Percentiles rank a stretch among this genome's conserved stretches.
Conservation (phyloP, 2,888 invertebrate species). For the Adelognathus sp. region DNA sequence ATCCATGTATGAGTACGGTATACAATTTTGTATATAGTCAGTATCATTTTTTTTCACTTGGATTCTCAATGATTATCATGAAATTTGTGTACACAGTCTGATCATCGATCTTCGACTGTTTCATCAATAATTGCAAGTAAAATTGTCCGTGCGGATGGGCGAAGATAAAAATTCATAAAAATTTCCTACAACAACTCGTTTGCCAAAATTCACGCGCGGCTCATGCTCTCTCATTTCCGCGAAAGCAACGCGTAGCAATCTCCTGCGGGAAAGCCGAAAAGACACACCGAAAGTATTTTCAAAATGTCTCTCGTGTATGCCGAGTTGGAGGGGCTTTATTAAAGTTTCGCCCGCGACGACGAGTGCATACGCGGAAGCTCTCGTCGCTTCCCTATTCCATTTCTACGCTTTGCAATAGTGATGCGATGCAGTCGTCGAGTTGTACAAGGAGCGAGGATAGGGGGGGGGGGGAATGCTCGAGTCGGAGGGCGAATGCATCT, state of each 20-base stretch:
- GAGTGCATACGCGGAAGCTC: conserved; percentile 43
- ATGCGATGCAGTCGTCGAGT: conserved; percentile 67
- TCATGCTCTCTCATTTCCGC: conserved; percentile 36
- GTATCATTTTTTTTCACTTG: no score
- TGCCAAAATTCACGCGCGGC: not conserved
- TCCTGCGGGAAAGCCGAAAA: conserved; percentile 6
- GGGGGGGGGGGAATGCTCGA: conserved; percentile 1
- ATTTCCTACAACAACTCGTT: not conserved
- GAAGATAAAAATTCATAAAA: not conserved
- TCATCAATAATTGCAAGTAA: not conserved
- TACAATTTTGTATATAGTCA: no score
- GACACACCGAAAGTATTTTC: conserved; percentile 12
- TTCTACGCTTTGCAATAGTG: conserved; percentile 73
- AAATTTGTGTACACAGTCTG: no score
- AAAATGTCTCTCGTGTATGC: conserved; percentile 44
- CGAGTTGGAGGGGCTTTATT: conserved; percentile 54
- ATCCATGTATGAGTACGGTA: no score
- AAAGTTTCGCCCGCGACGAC: conserved; percentile 64
- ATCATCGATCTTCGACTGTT: not conserved
- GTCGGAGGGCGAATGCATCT: conserved; percentile 39
- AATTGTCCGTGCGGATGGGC: not conserved
- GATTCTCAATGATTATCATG: no score
- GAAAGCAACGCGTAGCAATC: conserved; percentile 26
- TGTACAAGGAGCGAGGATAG: not conserved
- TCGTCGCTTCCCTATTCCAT: conserved; percentile 71